Conservation (phyloP, 2,113 vertebrate species). For the Labeo catla region DNA sequence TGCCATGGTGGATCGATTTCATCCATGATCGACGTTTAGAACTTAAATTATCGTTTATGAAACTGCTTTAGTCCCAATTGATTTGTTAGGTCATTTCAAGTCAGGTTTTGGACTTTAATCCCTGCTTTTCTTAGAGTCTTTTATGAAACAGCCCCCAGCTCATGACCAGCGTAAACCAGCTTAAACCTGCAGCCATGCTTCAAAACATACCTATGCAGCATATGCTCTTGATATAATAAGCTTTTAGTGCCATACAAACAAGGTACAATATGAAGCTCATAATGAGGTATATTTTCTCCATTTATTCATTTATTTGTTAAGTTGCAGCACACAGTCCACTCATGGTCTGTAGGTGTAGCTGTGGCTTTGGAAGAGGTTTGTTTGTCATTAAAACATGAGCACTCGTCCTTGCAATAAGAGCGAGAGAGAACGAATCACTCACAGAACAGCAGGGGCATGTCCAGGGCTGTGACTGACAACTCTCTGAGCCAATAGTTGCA, state of each 20-base stretch:
- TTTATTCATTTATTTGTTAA: neutral
- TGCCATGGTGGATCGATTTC: too few relatives aligned
- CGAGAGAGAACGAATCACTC: neutral
- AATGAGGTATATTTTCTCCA: neutral
- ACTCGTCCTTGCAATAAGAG: neutral
- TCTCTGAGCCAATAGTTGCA: neutral
- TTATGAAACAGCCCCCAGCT: too few relatives aligned
- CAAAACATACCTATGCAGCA: too few relatives aligned
- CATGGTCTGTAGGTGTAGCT: constrained; percentile 9
- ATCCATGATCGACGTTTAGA: too few relatives aligned
- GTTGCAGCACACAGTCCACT: neutral
- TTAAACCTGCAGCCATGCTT: too few relatives aligned
- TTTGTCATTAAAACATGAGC: neutral
- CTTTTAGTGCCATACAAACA: neutral
- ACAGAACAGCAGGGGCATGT: neutral
- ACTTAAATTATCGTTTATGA: too few relatives aligned
- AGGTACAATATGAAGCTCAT: neutral
- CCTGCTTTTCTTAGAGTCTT: too few relatives aligned
- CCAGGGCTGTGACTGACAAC: neutral
- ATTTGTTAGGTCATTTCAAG: too few relatives aligned
- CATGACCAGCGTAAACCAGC: too few relatives aligned
- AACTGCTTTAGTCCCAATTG: too few relatives aligned
- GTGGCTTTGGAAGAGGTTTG: neutral
- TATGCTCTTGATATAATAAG: neutral
- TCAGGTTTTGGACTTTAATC: too few relatives aligned